Evolutionary conservation across 2,113 vertebrate species (phyloP), one percentile per base, ranked within the genome.

Genomic region (Syrmaticus mikado): DNA sequence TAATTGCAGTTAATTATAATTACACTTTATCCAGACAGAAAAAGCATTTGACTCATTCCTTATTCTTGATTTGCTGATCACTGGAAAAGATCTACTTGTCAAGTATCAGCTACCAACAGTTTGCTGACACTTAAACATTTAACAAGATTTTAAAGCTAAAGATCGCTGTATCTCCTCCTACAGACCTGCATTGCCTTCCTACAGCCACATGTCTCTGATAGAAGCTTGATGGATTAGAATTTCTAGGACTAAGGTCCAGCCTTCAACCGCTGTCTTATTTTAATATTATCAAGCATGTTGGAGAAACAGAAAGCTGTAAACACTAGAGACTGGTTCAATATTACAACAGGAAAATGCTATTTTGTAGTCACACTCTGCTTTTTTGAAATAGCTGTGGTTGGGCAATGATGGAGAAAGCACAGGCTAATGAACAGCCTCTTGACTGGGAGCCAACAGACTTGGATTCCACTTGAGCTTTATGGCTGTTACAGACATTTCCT

Each of bases 331-430:
- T 8, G 17, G 17, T 25, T n/a, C 61, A 67, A 11, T 32, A 57
- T 2, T 50, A n/a, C 24, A 57, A 24, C 6, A 34, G 16, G 25
- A 66, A 10, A 34, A 43, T 0, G 4, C 34, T 0, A 16, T n/a
- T 8, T 13, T 41, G 7, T 5, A 18, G 34, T 41, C 28, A 48
- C 28, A 14, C n/a, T 48, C 57, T 74, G 20, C 27, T 28, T 24
- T 50, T 41, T 53, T 60, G 24, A 30, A 16, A 41, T 18, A 41
- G 36, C 9, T 85, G 36, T 32, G 43, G 7, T 43, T 20, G 10
- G 25, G 45, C 43, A 60, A 60, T 14, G 16, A 60, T 30, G 18
- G 67, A 34, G 11, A 78, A 79, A 38, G 36, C 13, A 16, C 19
- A 28, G 1, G 5, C 19, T 87, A 50, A 73, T 6, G 3, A 82